Percentiles rank a stretch among this genome's conserved stretches.
phyloP scores from a whole-genome alignment of 2,113 vertebrate species.

The Malurus alboscapulatus region DNA sequence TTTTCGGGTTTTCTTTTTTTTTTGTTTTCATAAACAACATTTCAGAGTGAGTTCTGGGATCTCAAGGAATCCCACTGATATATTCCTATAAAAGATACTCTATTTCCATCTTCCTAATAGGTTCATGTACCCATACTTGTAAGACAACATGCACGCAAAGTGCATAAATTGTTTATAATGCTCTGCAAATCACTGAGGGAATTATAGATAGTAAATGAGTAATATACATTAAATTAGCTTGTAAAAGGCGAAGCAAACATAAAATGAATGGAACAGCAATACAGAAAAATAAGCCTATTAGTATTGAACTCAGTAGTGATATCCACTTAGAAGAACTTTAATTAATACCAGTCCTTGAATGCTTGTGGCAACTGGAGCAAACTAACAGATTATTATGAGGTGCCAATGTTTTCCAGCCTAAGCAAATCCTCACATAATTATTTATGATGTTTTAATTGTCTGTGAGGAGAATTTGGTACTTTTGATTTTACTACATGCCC shows the following conservation, averaged over 20 bases:
- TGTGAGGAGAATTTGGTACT: background rate
- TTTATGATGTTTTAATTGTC: background rate
- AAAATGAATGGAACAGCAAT: background rate
- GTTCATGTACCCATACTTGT: background rate
- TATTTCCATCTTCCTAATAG: background rate
- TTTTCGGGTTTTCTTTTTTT: no score
- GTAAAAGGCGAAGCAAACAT: background rate
- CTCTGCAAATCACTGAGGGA: background rate
- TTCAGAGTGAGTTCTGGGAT: background rate
- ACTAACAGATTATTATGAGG: background rate
- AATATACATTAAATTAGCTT: background rate
- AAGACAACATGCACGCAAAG: background rate
- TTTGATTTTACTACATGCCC: background rate
- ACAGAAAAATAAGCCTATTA: background rate
- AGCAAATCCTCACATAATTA: background rate
- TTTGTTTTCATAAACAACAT: background rate
- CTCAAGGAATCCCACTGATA: background rate
- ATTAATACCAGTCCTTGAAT: background rate
- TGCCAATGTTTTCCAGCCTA: background rate
- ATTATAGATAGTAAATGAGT: background rate
- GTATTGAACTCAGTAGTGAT: background rate
- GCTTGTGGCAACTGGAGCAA: background rate
- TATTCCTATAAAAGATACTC: background rate
- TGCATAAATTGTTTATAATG: background rate
- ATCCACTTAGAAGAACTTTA: background rate